These are phyloP conservation scores for Numenius phaeopus DNA, from an alignment of 2,797 vertebrate genomes.

Conservation along the genomic window DNA sequence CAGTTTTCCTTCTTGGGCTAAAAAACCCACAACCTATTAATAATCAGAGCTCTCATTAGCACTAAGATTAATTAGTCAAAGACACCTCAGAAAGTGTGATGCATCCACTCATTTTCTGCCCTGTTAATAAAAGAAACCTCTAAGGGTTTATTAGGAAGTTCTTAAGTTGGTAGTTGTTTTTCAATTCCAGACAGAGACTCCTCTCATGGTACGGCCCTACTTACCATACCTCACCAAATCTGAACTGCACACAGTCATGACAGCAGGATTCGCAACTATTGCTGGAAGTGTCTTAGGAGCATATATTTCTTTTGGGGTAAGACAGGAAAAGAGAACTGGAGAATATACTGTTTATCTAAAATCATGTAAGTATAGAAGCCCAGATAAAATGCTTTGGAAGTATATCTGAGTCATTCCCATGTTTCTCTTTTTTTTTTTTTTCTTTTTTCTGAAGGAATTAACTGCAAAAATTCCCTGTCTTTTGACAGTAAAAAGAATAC, in stretches of 20 bases:
- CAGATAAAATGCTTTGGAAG: neutral
- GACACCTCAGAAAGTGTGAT: neutral
- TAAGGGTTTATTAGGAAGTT: neutral
- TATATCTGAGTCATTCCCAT: neutral
- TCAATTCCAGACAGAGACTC: slow-evolving; percentile 83
- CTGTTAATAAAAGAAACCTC: neutral
- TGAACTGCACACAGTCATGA: slow-evolving; percentile 90
- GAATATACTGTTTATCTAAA: neutral
- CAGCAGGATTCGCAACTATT: slow-evolving; percentile 87
- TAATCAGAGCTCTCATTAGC: neutral
- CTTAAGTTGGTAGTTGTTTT: neutral
- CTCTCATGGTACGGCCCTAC: slow-evolving; percentile 86
- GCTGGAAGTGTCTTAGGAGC: slow-evolving; percentile 87
- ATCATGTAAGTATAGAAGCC: neutral
- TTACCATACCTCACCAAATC: slow-evolving; percentile 83
- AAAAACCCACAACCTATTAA: fast-evolving
- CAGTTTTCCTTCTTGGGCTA: neutral
- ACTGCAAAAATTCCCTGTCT: neutral
- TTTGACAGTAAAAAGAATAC: neutral
- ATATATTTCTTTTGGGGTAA: slow-evolving; percentile 90
- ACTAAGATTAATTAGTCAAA: neutral
- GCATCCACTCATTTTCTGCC: neutral
- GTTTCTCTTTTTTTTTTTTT: neutral
- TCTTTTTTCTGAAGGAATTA: neutral
- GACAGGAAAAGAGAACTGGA: neutral